These are phyloP conservation scores for Macropodus opercularis DNA, from an alignment of 2,797 vertebrate species.

Conservation along the genomic window DNA sequence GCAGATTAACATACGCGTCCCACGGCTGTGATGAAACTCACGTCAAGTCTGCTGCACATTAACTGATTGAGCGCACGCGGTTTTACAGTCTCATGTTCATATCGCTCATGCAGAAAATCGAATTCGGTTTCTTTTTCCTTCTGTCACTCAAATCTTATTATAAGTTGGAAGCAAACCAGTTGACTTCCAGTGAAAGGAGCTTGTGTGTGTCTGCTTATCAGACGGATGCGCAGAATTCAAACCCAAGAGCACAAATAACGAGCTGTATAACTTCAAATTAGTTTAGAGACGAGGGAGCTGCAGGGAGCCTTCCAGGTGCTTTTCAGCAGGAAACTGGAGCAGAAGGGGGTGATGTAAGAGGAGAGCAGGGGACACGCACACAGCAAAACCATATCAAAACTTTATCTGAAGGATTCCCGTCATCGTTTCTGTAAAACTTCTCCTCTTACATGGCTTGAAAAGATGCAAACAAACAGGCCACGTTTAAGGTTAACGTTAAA, in stretches of 20 bases:
- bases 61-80: conserved; percentile 76
- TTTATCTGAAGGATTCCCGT: not conserved
- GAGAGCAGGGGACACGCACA: conserved; percentile 27
- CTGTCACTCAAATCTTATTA: conserved; percentile 77
- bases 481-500: not conserved
- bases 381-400: not conserved
- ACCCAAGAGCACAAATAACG: conserved; percentile 50
- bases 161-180: conserved; percentile 65
- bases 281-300: conserved; percentile 44
- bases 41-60: conserved; percentile 40
- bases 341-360: conserved; percentile 49
- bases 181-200: conserved; percentile 59
- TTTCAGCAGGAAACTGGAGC: conserved; percentile 46
- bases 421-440: conserved; percentile 5
- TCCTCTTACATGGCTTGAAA: too few species aligned
- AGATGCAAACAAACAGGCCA: not conserved
- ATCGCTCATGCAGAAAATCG: conserved; percentile 65
- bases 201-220: conserved; percentile 61
- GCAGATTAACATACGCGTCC: conserved; percentile 28
- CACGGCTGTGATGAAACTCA: conserved; percentile 50
- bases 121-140: conserved; percentile 49
- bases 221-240: conserved; percentile 37
- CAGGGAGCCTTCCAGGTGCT: conserved; percentile 47
- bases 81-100: conserved; percentile 65
- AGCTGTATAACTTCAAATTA: conserved; percentile 55